Percentiles rank a stretch among this genome's conserved stretches.
Evolutionary conservation across 2,797 vertebrate species (phyloP).

Genomic region (Hydrolagus colliei): DNA sequence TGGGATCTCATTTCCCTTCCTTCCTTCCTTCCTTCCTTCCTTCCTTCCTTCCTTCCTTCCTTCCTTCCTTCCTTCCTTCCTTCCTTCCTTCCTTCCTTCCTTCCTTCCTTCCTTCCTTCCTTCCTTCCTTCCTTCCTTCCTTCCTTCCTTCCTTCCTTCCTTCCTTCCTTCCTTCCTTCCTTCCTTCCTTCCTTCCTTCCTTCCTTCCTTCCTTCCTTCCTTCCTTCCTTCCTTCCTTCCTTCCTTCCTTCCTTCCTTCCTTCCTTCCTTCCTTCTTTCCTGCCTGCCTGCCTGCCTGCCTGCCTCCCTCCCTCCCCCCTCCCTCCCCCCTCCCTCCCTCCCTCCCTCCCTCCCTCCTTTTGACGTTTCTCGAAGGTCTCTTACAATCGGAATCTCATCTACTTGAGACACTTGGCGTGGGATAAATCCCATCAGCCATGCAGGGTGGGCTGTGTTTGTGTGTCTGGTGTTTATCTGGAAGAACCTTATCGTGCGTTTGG

Average conservation of each 20-base stretch:
- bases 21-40: neutral
- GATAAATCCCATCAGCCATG: too few relatives aligned
- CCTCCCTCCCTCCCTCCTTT: neutral
- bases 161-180: neutral
- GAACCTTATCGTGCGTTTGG: neutral
- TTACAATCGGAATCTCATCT: too few relatives aligned
- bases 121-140: neutral
- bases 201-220: neutral
- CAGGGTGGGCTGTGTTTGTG: too few relatives aligned
- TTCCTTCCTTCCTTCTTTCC: too few relatives aligned
- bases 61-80: too few relatives aligned
- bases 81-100: neutral
- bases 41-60: neutral
- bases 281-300: neutral
- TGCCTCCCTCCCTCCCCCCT: neutral
- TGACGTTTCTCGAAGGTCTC: neutral
- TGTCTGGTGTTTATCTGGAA: too few relatives aligned
- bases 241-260: neutral
- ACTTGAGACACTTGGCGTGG: too few relatives aligned
- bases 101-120: neutral
- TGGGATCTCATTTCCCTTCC: neutral
- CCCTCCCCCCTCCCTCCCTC: neutral
- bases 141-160: neutral
- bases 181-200: neutral
- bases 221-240: neutral